A percentile compares a stretch with the other conserved stretches of the same genome.
Conservation (phyloP, 2,888 invertebrate genomes). For the Drosophila fulvimacula region DNA sequence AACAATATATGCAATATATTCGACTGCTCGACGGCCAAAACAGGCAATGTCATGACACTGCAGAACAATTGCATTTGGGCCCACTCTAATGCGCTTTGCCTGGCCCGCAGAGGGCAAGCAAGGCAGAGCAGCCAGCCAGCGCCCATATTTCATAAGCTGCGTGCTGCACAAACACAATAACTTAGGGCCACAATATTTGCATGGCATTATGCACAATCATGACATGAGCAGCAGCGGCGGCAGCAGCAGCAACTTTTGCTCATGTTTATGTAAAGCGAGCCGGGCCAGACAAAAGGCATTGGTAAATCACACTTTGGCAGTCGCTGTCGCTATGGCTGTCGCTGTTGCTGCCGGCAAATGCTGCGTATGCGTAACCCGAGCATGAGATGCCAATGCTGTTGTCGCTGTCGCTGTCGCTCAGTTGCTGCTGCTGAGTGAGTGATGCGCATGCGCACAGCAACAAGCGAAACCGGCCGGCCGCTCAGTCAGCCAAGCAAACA, state of each 20-base stretch:
- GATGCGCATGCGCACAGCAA: constrained; percentile 73
- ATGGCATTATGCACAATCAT: constrained; percentile 82
- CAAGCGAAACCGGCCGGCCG: constrained; percentile 61
- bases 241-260: constrained; percentile 26
- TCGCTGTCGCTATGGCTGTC: constrained; percentile 36
- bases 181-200: constrained; percentile 76
- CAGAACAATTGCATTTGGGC: constrained; percentile 67
- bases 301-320: constrained; percentile 81
- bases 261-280: constrained; percentile 68
- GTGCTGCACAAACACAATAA: constrained; percentile 78
- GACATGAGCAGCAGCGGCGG: constrained; percentile 60
- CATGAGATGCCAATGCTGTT: constrained; percentile 55
- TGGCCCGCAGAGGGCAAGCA: not conserved
- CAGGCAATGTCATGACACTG: constrained; percentile 79
- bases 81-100: constrained; percentile 23
- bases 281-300: constrained; percentile 64
- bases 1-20: constrained; percentile 73
- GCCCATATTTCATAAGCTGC: constrained; percentile 80
- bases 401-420: constrained; percentile 40
- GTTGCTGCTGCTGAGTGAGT: constrained; percentile 56
- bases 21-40: constrained; percentile 52
- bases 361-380: constrained; percentile 79
- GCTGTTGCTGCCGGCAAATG: constrained; percentile 37
- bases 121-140: constrained; percentile 26
- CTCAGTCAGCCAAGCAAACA: constrained; percentile 33